Percentiles rank a stretch among this genome's conserved stretches.
phyloP scores from a whole-genome alignment of 2,888 invertebrate genomes.

The Allacma fusca region DNA sequence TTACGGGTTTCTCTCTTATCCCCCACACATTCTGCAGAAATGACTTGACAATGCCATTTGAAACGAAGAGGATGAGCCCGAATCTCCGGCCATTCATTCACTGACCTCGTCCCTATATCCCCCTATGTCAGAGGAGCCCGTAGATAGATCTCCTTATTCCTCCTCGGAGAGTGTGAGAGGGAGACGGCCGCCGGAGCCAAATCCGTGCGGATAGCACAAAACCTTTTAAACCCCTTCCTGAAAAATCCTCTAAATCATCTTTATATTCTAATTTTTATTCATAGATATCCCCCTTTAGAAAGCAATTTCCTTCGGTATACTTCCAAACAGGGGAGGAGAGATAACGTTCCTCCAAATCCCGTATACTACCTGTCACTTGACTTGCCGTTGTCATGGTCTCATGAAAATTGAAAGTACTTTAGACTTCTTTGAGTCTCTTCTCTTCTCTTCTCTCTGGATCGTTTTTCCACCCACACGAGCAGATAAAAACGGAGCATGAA shows the following conservation, averaged over 20 bases:
- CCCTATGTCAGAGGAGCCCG: too few species aligned
- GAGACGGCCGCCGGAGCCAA: too few species aligned
- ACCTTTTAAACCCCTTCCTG: constrained; percentile 4
- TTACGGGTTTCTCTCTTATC: neutral
- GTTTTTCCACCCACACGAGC: neutral
- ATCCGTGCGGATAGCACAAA: neutral
- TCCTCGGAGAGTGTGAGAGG: too few species aligned
- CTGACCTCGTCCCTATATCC: neutral
- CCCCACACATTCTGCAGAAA: constrained; percentile 7
- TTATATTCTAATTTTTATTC: constrained; percentile 16
- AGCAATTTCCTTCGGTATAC: neutral
- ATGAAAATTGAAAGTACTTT: constrained; percentile 12
- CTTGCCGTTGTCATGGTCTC: neutral
- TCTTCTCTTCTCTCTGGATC: neutral
- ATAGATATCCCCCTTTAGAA: constrained; percentile 4
- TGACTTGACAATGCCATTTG: constrained; percentile 16
- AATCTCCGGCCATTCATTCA: constrained; percentile 8
- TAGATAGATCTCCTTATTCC: too few species aligned
- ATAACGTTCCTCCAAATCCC: neutral
- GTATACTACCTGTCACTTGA: neutral
- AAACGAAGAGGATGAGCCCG: constrained; percentile 11
- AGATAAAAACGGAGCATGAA: too few species aligned
- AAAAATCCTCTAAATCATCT: constrained; percentile 16
- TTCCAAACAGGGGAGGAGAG: neutral
- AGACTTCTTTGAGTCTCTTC: neutral